These are phyloP conservation scores for Prorops nasuta DNA, from an alignment of 1,140 invertebrate genomes.

Conservation along the genomic window DNA sequence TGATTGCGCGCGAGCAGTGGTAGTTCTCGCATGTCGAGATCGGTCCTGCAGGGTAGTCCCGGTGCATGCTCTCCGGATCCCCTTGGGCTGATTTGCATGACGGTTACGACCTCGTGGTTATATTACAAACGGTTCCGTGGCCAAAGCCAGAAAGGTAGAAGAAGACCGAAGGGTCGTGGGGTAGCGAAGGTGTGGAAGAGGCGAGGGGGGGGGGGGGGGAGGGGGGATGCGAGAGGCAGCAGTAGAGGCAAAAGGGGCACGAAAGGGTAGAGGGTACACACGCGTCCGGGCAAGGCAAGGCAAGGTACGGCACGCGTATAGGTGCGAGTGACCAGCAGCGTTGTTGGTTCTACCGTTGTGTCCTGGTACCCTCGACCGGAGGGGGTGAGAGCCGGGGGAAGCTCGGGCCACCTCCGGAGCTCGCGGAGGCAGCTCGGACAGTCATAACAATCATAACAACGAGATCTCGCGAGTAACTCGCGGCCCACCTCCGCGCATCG, in stretches of 20 bases:
- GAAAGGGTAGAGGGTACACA: slow-evolving; percentile 12
- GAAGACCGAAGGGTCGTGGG: not conserved
- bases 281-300: too few species aligned
- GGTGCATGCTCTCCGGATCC: slow-evolving; percentile 31
- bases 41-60: slow-evolving; percentile 29
- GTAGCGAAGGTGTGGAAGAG: too few species aligned
- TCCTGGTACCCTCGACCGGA: too few species aligned
- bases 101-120: slow-evolving; percentile 48
- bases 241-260: slow-evolving; percentile 25
- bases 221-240: too few species aligned
- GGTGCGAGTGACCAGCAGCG: too few species aligned
- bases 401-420: not conserved
- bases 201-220: too few species aligned
- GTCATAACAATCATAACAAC: slow-evolving; percentile 57
- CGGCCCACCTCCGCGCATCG: slow-evolving; percentile 55
- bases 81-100: slow-evolving; percentile 48
- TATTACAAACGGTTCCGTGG: slow-evolving; percentile 40
- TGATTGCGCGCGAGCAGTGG: too few species aligned
- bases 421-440: slow-evolving; percentile 47
- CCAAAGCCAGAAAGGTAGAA: not conserved
- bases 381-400: too few species aligned
- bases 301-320: too few species aligned
- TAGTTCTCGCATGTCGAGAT: slow-evolving; percentile 22
- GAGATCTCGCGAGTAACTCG: slow-evolving; percentile 48
- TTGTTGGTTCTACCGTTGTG: too few species aligned